Evolutionary conservation across 1,140 invertebrate species (phyloP).

Genomic region (Solenopsis invicta): DNA sequence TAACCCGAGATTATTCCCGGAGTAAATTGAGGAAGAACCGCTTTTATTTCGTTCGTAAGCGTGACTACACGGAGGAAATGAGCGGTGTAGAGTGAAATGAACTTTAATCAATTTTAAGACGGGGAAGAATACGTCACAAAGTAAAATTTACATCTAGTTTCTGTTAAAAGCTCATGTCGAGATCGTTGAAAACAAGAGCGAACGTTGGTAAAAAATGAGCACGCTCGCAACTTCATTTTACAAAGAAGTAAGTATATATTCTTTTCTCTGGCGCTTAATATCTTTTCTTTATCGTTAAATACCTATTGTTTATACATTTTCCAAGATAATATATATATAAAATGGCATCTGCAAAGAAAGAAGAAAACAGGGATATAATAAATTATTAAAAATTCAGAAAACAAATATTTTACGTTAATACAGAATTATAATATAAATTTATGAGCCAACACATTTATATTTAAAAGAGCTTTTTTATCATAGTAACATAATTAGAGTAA

Average conservation of each 20-base stretch:
- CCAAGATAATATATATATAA: neutral
- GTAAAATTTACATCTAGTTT: constrained; percentile 59
- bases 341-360: no score
- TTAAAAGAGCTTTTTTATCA: neutral
- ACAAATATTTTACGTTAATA: neutral
- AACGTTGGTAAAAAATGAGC: constrained; percentile 18
- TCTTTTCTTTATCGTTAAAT: constrained; percentile 36
- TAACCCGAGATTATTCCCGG: constrained; percentile 40
- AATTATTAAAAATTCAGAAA: neutral
- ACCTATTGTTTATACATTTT: constrained; percentile 30
- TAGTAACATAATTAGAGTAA: neutral
- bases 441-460: neutral
- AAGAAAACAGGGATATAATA: neutral
- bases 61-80: constrained; percentile 27
- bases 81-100: constrained; percentile 27
- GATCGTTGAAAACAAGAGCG: constrained; percentile 42
- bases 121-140: constrained; percentile 43
- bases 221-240: constrained; percentile 27
- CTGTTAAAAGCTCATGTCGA: constrained; percentile 47
- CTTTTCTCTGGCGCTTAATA: constrained; percentile 19
- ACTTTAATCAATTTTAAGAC: constrained; percentile 59
- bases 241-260: neutral
- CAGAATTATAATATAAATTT: neutral
- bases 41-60: constrained; percentile 57
- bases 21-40: constrained; percentile 36